Evolutionary conservation across 2,797 vertebrate genomes (phyloP), one percentile per base, ranked within the genome.

Genomic region (Danionella dracula): DNA sequence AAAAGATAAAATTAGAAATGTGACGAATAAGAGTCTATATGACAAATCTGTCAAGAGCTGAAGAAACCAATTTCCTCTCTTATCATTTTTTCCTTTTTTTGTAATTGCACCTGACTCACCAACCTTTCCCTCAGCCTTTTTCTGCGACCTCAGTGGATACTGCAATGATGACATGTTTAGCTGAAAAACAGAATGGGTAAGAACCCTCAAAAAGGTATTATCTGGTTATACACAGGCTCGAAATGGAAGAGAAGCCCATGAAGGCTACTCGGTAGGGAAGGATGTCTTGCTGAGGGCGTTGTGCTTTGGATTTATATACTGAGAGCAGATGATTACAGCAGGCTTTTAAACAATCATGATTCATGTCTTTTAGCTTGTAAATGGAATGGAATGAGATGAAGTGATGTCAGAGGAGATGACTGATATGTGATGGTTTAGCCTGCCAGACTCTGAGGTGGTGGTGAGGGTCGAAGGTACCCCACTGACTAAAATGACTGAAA

Each of bases 171-270:
- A 15, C 42, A 54, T 63, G 59, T 58, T 70, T 71, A 70, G 46
- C 54, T 27, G 17, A 20, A 34, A 42, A 70, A 27, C 27, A 49
- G 48, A 49, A 67, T 71, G 17, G 63, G 70, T 67, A 46, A 59
- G 64, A 48, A 45, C 44, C 7, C 13, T 45, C 50, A 12, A 37
- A 50, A 56, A 38, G 29, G 35, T 32, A 48, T 68, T 32, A 76
- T 70, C 27, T 60, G 48, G 46, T 63, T 62, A 73, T 19, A 34
- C 35, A 27, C 11, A 66, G 12, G 31, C 44, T 32, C 59, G 9
- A 4, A 56, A 32, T 48, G 45, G 12, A 8, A 15, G 20, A 1
- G 13, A 10, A 41, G 40, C 62, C 35, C 1, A 1, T n/a, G 29
- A 37, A 60, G 8, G 27, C 53, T 31, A 16, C 53, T 42, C 5